Conservation (phyloP, 2,888 invertebrate genomes). For the Spisula solida region DNA sequence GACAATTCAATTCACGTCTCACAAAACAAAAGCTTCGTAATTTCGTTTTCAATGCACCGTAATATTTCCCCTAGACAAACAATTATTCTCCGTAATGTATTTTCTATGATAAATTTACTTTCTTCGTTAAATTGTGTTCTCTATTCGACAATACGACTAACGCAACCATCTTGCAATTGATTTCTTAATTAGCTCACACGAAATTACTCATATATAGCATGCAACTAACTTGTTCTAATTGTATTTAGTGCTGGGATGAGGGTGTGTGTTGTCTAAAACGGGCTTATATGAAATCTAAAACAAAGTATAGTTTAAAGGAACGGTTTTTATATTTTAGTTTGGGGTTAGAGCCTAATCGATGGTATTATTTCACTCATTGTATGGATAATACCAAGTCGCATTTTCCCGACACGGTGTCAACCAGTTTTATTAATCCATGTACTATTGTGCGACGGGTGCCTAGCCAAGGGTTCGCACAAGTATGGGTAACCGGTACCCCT, state of each 20-base stretch:
- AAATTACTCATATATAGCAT: background rate
- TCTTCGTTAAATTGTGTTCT: background rate
- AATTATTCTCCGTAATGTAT: conserved; percentile 17
- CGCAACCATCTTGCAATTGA: conserved; percentile 4
- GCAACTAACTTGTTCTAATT: background rate
- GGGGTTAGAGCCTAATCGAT: too few relatives aligned
- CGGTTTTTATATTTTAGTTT: background rate
- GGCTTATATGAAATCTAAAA: background rate
- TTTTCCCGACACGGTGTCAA: too few relatives aligned
- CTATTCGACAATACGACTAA: background rate
- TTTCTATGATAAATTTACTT: background rate
- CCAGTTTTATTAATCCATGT: too few relatives aligned
- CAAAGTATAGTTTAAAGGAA: background rate
- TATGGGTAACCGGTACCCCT: too few relatives aligned
- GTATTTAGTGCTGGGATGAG: background rate
- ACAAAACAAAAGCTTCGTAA: background rate
- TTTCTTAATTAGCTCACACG: background rate
- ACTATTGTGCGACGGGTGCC: too few relatives aligned
- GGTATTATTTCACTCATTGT: too few relatives aligned
- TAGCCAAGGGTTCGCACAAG: too few relatives aligned
- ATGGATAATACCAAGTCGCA: too few relatives aligned
- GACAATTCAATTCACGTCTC: background rate
- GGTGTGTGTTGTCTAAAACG: background rate
- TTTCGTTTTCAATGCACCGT: background rate
- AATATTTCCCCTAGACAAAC: conserved; percentile 3